Conservation (phyloP, 2,888 invertebrate genomes). For the Erebia ligea region DNA sequence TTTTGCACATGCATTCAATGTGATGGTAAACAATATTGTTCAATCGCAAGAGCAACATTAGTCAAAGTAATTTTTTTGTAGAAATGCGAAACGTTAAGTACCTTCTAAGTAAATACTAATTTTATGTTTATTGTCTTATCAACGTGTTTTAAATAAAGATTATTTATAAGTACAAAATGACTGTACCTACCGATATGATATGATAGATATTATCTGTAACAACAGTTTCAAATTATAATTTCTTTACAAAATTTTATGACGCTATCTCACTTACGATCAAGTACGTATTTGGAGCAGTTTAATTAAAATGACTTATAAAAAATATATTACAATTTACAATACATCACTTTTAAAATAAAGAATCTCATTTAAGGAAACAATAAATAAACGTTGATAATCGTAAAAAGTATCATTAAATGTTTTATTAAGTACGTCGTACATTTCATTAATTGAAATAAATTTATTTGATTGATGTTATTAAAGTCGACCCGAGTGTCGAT, state of each 20-base stretch:
- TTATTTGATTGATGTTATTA: background rate
- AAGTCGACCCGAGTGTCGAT: background rate
- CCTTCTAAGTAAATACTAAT: background rate
- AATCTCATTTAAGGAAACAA: background rate
- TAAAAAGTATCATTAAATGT: no score
- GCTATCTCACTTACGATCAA: background rate
- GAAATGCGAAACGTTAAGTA: background rate
- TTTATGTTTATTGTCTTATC: background rate
- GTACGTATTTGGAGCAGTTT: background rate
- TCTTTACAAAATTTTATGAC: background rate
- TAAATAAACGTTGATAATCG: background rate
- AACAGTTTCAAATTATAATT: conserved; percentile 1
- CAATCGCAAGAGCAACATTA: no score
- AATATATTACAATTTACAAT: background rate
- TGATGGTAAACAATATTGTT: no score
- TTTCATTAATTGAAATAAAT: background rate
- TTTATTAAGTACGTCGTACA: no score
- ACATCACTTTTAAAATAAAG: background rate
- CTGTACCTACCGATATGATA: background rate
- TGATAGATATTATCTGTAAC: background rate
- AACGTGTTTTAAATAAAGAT: conserved; percentile 2
- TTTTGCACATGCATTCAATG: no score
- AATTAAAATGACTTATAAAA: background rate
- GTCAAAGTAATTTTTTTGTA: background rate
- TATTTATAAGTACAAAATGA: background rate